A percentile compares a stretch with the other conserved stretches of the same genome.
These are phyloP conservation scores for Eupithecia dodoneata DNA, from an alignment of 2,888 invertebrate species.

Conservation along the genomic window DNA sequence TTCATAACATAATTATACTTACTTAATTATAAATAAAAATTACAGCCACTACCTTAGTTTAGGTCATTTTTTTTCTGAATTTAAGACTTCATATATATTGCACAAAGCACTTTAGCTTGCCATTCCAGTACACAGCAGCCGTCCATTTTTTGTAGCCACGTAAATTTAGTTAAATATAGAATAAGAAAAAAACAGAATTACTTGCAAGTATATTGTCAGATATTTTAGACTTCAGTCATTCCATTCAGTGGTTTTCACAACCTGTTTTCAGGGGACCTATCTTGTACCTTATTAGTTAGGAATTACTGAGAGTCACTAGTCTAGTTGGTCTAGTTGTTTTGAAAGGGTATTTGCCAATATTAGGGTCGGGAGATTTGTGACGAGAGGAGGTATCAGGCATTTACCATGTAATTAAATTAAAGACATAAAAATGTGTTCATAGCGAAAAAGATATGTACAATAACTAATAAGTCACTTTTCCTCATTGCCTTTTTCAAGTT, in stretches of 20 bases:
- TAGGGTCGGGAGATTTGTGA: background rate
- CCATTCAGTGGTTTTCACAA: background rate
- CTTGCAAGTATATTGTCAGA: background rate
- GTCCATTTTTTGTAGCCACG: constrained; percentile 57
- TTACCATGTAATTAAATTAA: background rate
- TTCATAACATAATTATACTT: background rate
- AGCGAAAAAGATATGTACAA: background rate
- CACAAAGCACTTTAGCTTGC: constrained; percentile 46
- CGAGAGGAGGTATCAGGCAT: background rate
- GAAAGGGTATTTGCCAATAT: background rate
- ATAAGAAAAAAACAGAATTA: background rate
- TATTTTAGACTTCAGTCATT: background rate
- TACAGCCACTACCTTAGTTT: background rate
- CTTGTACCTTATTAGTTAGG: constrained; percentile 2
- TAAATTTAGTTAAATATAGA: background rate
- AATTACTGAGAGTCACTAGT: background rate
- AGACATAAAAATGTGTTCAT: constrained; percentile 6
- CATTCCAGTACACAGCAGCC: constrained; percentile 48
- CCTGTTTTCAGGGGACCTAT: background rate
- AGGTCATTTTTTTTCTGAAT: background rate
- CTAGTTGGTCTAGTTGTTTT: background rate
- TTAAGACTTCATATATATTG: constrained; percentile 21
- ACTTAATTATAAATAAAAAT: background rate
- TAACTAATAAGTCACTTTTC: background rate
- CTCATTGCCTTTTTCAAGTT: constrained; percentile 10